Base-by-base conservation (phyloP, 2,797 vertebrate species). In the Sebastes hubbsi region DNA sequence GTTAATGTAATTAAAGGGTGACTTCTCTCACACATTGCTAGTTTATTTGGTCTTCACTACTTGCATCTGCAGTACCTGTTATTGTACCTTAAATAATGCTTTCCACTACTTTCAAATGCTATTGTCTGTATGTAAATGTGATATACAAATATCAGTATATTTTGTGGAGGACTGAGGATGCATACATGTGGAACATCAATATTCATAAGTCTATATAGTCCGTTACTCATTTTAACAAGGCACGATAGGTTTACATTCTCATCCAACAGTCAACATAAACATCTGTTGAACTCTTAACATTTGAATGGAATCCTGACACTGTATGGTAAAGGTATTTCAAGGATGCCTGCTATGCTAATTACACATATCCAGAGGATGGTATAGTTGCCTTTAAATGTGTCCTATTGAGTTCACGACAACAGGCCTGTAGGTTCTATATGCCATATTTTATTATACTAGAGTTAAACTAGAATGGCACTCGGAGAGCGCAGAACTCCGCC, bases 1-100 rank as follows among this genome's bases (percentile, higher is more conserved):
- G 58, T 82, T 73, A 8, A 22, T 73, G 72, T 90, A 91, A 94
- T 94, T 87, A 88, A 86, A 92, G 88, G 68, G 12, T 32, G 55
- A 61, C 83, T 78, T 85, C 70, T 49, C 78, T 87, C 84, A 61
- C 52, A 80, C 63, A 88, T 78, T 77, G 78, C 67, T 75, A 55
- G 67, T 87, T 88, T 85, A 46, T 73, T 81, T 76, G 42, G 18
- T 66, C 60, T 59, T 52, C 52, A 14, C 62, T 58, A 11, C 75
- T 81, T 52, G 13, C 61, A 73, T 78, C 64, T 70, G 70, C 62
- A 58, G 59, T 46, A 85, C 83, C 80, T 91, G 71, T 81, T 64
- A 63, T 36, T 64, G 32, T 38, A n/a, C 20, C 32, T 78, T 55
- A 61, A 63, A 38, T 8, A 74, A 78, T 54, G 25, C 3, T 2